These are phyloP conservation scores for Pocota personata DNA, from an alignment of 2,888 invertebrate species.

Conservation along the genomic window DNA sequence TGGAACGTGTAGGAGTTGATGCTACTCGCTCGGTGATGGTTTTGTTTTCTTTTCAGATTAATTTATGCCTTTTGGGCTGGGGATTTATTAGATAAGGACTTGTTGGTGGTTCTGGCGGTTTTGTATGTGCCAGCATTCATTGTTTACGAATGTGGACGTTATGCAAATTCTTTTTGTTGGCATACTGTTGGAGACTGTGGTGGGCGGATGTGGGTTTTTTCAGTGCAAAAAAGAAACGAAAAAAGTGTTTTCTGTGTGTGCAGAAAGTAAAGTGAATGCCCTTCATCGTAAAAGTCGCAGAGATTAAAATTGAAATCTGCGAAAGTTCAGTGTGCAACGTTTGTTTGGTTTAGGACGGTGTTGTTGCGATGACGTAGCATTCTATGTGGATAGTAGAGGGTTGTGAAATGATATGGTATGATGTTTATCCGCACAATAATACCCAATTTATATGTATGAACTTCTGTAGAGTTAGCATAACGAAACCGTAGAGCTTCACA, in stretches of 20 bases:
- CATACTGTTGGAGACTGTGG: constrained; percentile 2
- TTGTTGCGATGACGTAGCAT: neutral
- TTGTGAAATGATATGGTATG: no score
- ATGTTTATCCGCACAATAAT: no score
- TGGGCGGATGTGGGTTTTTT: constrained; percentile 55
- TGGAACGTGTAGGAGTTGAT: constrained; percentile 51
- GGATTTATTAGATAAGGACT: constrained; percentile 72
- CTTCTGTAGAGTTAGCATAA: no score
- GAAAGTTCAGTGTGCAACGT: neutral
- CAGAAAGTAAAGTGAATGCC: constrained; percentile 30
- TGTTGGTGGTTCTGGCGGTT: constrained; percentile 29
- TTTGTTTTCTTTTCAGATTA: constrained; percentile 57
- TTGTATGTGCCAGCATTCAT: constrained; percentile 27
- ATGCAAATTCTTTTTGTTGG: constrained; percentile 49
- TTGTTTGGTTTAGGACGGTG: constrained; percentile 11
- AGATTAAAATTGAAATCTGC: constrained; percentile 24
- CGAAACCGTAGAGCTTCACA: no score
- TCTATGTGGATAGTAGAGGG: no score
- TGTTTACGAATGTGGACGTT: constrained; percentile 56
- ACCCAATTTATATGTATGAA: no score
- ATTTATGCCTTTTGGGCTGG: constrained; percentile 62
- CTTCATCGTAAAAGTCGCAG: constrained; percentile 4
- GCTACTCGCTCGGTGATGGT: constrained; percentile 23
- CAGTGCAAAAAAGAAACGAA: neutral
- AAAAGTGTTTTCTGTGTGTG: neutral